Evolutionary conservation across 1,140 invertebrate genomes (phyloP), one percentile per base, ranked within the genome.

Genomic region (Atta colombica): DNA sequence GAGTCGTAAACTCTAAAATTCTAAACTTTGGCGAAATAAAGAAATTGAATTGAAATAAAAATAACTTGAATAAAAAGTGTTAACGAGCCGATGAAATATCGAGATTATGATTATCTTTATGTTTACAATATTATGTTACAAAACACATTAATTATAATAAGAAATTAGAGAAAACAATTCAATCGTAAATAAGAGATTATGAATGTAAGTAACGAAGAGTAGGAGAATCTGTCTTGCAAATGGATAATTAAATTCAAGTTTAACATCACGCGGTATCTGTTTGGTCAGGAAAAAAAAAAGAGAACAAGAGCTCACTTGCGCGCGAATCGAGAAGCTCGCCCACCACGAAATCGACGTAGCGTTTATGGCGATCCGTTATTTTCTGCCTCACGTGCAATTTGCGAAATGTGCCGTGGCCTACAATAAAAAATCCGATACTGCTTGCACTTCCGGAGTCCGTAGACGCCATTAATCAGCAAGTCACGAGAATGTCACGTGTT

Each of bases 371-470:
- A 25, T 75, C 77, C 91, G 61, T 86, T 86, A 71, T 89, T 89
- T 91, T 85, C 78, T 89, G 81, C 71, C 58, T 86, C 53, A 31
- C 25, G 8, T 61, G 74, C 84, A 45, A 69, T 88, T 89, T 86
- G 39, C 21, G 18, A 77, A 66, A 63, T 21, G 51, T 58, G 81
- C 39, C 58, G 65, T 72, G 75, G 81, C 69, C 82, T 90, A 77
- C 71, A 82, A 90, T 80, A 90, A 90, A 84, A 75, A 90, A 90
- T 86, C 51, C 82, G 82, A 88, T 87, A 88, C 87, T 65, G 71
- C 69, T 31, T 45, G 66, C 63, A 87, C 66, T 90, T 90, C 89
- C 89, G 89, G 89, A 90, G 69, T 78, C 61, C 65, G 25, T 53
- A 71, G 72, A 88, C 55, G 72, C 74, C 77, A 66, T 90, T 91